These are phyloP conservation scores for Sycobia sp. DNA, from an alignment of 1,140 invertebrate species.

Conservation along the genomic window DNA sequence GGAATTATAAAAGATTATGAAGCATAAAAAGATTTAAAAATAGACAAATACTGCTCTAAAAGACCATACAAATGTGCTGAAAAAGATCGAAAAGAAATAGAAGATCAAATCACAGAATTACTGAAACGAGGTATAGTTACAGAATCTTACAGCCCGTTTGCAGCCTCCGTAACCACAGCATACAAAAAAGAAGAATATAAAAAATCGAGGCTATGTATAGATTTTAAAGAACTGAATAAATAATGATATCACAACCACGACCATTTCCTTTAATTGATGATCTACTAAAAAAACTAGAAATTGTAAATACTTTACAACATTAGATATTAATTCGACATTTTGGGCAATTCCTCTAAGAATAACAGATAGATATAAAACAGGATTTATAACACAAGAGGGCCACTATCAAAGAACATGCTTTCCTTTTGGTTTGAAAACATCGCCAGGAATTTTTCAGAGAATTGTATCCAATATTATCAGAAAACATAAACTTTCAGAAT, in stretches of 20 bases:
- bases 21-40: background rate
- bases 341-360: conserved; percentile 7
- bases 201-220: conserved; percentile 2
- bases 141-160: conserved; percentile 8
- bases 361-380: conserved; percentile 1
- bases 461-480: conserved; percentile 41
- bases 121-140: background rate
- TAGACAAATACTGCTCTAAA: conserved; percentile 11
- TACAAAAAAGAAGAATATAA: conserved; percentile 7
- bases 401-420: conserved; percentile 4
- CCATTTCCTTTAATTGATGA: conserved; percentile 1
- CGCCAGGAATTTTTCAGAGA: conserved; percentile 33
- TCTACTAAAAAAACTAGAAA: conserved; percentile 7
- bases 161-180: conserved; percentile 1
- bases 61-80: conserved; percentile 5
- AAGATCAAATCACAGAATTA: background rate
- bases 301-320: background rate
- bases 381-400: background rate
- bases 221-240: conserved; percentile 4
- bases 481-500: conserved; percentile 42
- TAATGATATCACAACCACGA: conserved; percentile 3
- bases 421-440: conserved; percentile 21
- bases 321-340: conserved; percentile 3
- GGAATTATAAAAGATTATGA: background rate
- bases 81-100: conserved; percentile 9